These are phyloP conservation scores for Scrobipalpa atriplicella DNA, from an alignment of 2,888 invertebrate genomes.

Conservation along the genomic window DNA sequence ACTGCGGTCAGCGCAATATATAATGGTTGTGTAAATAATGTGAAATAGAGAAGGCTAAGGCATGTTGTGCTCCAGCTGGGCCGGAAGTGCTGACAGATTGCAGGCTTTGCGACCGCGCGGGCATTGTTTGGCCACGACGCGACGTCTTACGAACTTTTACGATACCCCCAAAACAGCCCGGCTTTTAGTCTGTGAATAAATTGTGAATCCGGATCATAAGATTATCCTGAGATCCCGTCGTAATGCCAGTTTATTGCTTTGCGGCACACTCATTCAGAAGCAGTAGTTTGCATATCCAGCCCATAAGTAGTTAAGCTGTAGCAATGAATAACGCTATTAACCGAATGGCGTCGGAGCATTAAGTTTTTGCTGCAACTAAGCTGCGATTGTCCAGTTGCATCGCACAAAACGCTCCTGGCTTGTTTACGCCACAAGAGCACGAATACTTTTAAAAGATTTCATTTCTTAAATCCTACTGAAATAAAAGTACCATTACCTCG, in stretches of 20 bases:
- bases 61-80: constrained; percentile 40
- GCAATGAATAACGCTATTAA: constrained; percentile 43
- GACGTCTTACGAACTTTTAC: constrained; percentile 14
- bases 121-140: constrained; percentile 42
- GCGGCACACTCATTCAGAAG: constrained; percentile 18
- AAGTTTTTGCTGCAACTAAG: constrained; percentile 36
- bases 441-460: constrained; percentile 43
- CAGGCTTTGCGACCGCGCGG: constrained; percentile 49
- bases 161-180: not conserved
- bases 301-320: constrained; percentile 12
- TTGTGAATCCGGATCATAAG: constrained; percentile 11
- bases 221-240: constrained; percentile 14
- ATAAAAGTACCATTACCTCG: constrained; percentile 45
- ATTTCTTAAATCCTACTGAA: constrained; percentile 46
- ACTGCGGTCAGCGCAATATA: constrained; percentile 46
- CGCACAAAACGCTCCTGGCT: constrained; percentile 27
- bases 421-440: constrained; percentile 36
- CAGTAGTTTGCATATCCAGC: constrained; percentile 23
- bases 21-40: too few relatives aligned
- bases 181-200: constrained; percentile 9
- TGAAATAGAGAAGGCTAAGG: constrained; percentile 43
- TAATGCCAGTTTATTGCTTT: constrained; percentile 14
- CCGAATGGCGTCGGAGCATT: constrained; percentile 37
- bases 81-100: constrained; percentile 65
- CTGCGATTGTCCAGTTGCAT: not conserved